Evolutionary conservation across 2,797 vertebrate genomes (phyloP), one percentile per base, ranked within the genome.

Genomic region (Danio aesculapii): DNA sequence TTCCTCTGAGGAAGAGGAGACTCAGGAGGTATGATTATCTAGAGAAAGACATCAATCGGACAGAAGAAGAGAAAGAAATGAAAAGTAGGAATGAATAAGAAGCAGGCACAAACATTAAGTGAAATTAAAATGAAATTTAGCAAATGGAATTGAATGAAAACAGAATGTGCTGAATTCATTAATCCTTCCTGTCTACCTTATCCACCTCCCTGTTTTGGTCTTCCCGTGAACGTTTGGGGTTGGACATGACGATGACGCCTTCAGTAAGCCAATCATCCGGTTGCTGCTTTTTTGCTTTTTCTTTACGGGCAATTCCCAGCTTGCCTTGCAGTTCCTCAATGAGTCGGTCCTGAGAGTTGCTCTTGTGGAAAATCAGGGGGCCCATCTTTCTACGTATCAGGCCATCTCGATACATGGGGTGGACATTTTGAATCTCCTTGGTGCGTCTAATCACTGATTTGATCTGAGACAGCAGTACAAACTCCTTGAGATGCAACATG

Each of bases 381-480:
- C 97, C 97, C 95, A 96, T 93, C 89, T 95, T 97, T 77, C 94
- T 93, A 30, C 97, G 94, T 41, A 95, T 92, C 79, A 95, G 91
- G 72, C 94, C 94, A 8, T 98, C 97, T 55, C 95, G 96, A 90
- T 90, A 97, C 97, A 99, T 97, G 44, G 98, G 98, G 88, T 99
- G 98, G 57, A 97, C 95, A 8, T 98, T 96, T 52, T 94, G 53
- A 0, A 95, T 95, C 92, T 99, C 96, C 93, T 96, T 97, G 87
- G 97, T 99, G 91, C 97, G 97, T 88, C 95, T 96, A 91, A 99
- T 99, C 89, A 98, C 95, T 21, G 97, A 97, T 89, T 98, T 97
- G 89, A 99, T 96, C 97, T 99, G 91, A 86, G 92, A 64, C 62
- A 74, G 46, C 17, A 79, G 75, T 62, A 82, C 17, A 86, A 58